These are phyloP conservation scores for Aplysina aerophoba DNA, from an alignment of 37 sponge, comb jelly and placozoan species.

Conservation along the genomic window DNA sequence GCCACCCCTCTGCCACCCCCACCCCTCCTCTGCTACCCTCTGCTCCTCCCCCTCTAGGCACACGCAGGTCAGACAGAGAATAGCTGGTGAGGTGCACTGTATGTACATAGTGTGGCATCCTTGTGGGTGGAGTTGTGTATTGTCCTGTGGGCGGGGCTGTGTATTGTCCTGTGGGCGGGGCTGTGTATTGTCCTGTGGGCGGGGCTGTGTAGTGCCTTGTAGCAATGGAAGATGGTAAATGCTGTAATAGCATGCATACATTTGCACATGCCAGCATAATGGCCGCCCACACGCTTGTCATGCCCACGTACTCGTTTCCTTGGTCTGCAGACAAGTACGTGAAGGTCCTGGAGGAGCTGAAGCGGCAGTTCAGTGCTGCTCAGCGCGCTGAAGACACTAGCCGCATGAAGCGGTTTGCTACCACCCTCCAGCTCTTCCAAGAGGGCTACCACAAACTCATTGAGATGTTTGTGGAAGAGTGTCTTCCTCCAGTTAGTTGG, in stretches of 20 bases:
- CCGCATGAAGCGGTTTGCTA: slow-evolving; percentile 78
- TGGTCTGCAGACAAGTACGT: slow-evolving; percentile 56
- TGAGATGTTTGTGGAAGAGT: slow-evolving; percentile 7
- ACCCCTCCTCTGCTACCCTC: neutral
- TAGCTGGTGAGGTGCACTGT: slow-evolving; percentile 33
- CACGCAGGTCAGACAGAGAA: slow-evolving; percentile 38
- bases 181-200: too few species aligned
- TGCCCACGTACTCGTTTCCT: neutral
- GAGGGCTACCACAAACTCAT: slow-evolving; percentile 30
- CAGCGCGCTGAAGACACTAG: slow-evolving; percentile 45
- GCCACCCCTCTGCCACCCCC: neutral
- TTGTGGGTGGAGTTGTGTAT: too few species aligned
- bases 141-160: too few species aligned
- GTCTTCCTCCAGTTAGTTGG: neutral
- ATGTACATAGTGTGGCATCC: too few species aligned
- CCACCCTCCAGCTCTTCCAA: slow-evolving; percentile 58
- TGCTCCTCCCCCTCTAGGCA: slow-evolving; percentile 41
- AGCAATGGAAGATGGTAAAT: too few species aligned
- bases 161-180: too few species aligned
- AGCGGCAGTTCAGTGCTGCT: slow-evolving; percentile 67
- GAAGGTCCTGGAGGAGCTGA: slow-evolving; percentile 52
- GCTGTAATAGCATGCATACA: too few species aligned
- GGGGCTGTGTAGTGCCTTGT: too few species aligned
- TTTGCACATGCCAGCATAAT: too few species aligned
- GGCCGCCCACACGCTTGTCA: too few species aligned